Evolutionary conservation across 2,888 invertebrate genomes (phyloP).

Genomic region (Pristionchus mayeri): DNA sequence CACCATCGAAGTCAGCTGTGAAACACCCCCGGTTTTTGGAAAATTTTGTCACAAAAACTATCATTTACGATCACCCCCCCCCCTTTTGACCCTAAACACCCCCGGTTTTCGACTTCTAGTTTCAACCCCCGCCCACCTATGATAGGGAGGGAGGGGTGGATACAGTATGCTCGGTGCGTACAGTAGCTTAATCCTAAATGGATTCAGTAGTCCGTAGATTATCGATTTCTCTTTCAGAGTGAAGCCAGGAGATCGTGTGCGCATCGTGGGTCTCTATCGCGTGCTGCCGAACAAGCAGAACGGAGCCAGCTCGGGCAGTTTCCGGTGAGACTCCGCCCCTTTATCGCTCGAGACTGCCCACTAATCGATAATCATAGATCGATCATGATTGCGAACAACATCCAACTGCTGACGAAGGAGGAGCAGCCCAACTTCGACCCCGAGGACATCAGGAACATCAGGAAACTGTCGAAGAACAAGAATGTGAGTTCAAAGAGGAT

Average conservation of each 20-base stretch:
- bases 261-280: constrained; percentile 93
- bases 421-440: constrained; percentile 83
- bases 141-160: no score
- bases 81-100: no score
- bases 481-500: no score
- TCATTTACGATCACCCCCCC: no score
- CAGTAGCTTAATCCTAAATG: not conserved
- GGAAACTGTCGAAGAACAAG: constrained; percentile 81
- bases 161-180: not conserved
- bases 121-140: no score
- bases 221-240: constrained; percentile 53
- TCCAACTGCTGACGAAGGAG: constrained; percentile 91
- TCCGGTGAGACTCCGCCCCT: constrained; percentile 58
- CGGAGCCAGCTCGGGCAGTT: constrained; percentile 70
- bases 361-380: constrained; percentile 81
- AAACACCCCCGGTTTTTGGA: no score
- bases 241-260: constrained; percentile 97
- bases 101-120: no score
- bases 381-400: constrained; percentile 92
- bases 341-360: not conserved
- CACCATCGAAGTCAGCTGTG: no score
- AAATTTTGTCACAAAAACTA: no score
- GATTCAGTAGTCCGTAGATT: not conserved
- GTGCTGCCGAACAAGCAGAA: constrained; percentile 94
- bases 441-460: constrained; percentile 91